A percentile compares a stretch with the other conserved stretches of the same genome.
Conservation (phyloP, 2,888 invertebrate species). For the Oegoconia quadripuncta region DNA sequence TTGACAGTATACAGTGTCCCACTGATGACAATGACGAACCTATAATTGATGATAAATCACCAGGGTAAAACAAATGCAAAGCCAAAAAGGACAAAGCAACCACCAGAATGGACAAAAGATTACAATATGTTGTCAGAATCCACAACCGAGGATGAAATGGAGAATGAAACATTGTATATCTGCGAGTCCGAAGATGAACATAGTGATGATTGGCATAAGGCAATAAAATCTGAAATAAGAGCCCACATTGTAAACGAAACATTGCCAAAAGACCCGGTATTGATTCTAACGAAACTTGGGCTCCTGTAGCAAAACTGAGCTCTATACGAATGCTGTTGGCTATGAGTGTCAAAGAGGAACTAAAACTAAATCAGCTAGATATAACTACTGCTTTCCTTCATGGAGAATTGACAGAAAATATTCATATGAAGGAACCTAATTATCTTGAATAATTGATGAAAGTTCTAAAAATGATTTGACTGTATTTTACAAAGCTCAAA, state of each 20-base stretch:
- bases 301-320: not conserved
- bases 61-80: too few relatives aligned
- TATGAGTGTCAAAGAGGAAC: not conserved
- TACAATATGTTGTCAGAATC: not conserved
- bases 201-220: not conserved
- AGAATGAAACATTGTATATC: too few relatives aligned
- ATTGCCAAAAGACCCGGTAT: not conserved
- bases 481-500: too few relatives aligned
- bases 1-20: too few relatives aligned
- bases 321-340: not conserved
- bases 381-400: conserved; percentile 24
- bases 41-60: not conserved
- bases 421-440: conserved; percentile 2
- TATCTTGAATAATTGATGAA: too few relatives aligned
- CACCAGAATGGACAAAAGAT: not conserved
- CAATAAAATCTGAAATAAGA: not conserved
- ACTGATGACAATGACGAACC: not conserved
- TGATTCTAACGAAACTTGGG: not conserved
- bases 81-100: not conserved
- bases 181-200: too few relatives aligned
- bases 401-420: conserved; percentile 13
- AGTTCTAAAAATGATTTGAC: too few relatives aligned
- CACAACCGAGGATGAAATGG: not conserved
- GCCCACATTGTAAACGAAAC: not conserved
- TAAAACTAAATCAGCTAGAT: not conserved